Conservation (phyloP, 2,888 invertebrate species). For the Metallyticus violacea region DNA sequence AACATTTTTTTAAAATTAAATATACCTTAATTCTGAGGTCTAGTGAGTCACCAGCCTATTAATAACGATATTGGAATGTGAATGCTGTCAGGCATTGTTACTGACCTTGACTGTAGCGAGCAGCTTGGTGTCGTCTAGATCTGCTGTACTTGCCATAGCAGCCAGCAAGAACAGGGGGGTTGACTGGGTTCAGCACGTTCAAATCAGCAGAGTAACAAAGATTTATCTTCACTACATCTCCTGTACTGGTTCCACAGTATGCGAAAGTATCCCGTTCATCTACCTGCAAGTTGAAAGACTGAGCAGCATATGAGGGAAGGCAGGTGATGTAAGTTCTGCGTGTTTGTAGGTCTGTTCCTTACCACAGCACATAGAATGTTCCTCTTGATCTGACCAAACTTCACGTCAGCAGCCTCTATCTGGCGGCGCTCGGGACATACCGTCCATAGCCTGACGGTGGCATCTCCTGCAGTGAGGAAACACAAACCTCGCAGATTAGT, state of each 20-base stretch:
- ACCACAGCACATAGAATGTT: constrained; percentile 69
- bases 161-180: constrained; percentile 38
- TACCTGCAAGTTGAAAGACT: constrained; percentile 44
- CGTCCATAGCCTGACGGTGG: constrained; percentile 72
- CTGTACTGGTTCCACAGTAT: constrained; percentile 83
- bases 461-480: constrained; percentile 73
- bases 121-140: constrained; percentile 35
- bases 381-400: constrained; percentile 74
- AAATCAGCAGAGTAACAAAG: constrained; percentile 59
- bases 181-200: constrained; percentile 34
- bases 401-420: constrained; percentile 69
- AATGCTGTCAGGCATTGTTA: background rate
- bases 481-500: constrained; percentile 58
- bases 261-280: constrained; percentile 68
- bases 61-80: too few relatives aligned
- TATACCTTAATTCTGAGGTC: too few relatives aligned
- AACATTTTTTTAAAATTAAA: too few relatives aligned
- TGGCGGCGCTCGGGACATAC: constrained; percentile 66
- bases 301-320: too few relatives aligned
- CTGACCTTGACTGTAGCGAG: constrained; percentile 57
- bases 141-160: constrained; percentile 45
- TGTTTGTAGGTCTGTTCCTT: constrained; percentile 33
- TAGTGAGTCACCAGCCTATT: too few relatives aligned
- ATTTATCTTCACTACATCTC: constrained; percentile 64
- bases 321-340: background rate